Evolutionary conservation across 2,797 vertebrate genomes (phyloP).

Genomic region (Galago senegalensis): DNA sequence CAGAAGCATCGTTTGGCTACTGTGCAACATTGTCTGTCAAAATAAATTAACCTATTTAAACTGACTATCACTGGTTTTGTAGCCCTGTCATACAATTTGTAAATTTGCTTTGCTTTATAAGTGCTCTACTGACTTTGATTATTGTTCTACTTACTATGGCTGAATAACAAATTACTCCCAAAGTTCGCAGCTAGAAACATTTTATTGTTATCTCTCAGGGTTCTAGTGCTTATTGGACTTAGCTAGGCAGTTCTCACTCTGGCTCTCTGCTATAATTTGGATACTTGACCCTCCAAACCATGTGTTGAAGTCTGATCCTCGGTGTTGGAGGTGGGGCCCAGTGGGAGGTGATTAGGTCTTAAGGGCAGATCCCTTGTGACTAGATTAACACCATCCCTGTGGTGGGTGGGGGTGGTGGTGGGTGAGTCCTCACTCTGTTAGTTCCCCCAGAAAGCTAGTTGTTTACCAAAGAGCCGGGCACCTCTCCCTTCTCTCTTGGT

Average conservation of each 20-base stretch:
- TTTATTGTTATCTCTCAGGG: background rate
- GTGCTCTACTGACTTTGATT: background rate
- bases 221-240: background rate
- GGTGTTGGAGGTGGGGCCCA: background rate
- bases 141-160: background rate
- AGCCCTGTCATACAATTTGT: constrained; percentile 30
- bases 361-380: background rate
- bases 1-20: background rate
- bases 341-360: background rate
- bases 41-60: background rate
- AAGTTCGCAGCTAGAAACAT: constrained; percentile 37
- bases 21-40: background rate
- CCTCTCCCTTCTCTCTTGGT: background rate
- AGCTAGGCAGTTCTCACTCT: background rate
- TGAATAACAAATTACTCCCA: constrained; percentile 33
- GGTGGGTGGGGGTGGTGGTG: too few relatives aligned
- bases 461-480: background rate
- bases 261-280: background rate
- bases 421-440: background rate
- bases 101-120: constrained; percentile 61
- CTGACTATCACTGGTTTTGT: background rate
- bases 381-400: background rate
- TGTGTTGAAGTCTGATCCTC: background rate
- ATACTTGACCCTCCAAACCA: background rate
- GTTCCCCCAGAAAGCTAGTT: background rate